Evolutionary conservation across 2,797 vertebrate species (phyloP), one percentile per base, ranked within the genome.

Genomic region (Tiaroga cobitis): DNA sequence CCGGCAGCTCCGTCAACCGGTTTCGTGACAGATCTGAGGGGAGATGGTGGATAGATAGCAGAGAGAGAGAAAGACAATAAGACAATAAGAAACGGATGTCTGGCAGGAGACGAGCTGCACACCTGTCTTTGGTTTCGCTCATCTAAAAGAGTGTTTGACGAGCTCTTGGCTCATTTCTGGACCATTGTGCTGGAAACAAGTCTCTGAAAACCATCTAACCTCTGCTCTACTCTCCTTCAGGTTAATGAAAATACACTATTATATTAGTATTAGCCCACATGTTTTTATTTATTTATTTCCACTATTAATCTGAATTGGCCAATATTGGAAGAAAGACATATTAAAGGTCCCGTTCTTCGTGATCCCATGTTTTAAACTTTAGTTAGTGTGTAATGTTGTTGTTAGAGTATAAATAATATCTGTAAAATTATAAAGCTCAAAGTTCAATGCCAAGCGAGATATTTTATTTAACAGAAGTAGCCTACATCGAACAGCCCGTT

Each of bases 11-110:
- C 0, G 96, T 93, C 86, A 99, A 94, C 65, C 97, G 96, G 93
- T 99, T 99, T 88, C 97, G 95, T 26, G 97, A 99, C 87, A 99
- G 89, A 90, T 99, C 98, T 99, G 89, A 65, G 90, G 29, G 56
- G 24, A 83, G 39, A 84, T 21, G 6, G 32, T 19, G 32, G 32
- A 68, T 11, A 43, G 63, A 73, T 41, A 65, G 26, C 5, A 74
- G 3, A 63, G 24, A 74, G 3, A 63, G 24, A 78, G 13, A 88
- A 8, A 24, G 15, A 75, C 39, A 26, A 65, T 16, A 43, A 82
- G 34, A 69, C n/a, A 26, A 83, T 26, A 24, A 72, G 72, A 49
- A 56, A 81, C 18, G 6, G 1, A 39, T 43, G 19, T 79, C 54
- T 59, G 74, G 67, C 26, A 9, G 16, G 59, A 83, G 46, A 80